phyloP scores from a whole-genome alignment of 2,888 invertebrate genomes.

The Camponotus fellah region DNA sequence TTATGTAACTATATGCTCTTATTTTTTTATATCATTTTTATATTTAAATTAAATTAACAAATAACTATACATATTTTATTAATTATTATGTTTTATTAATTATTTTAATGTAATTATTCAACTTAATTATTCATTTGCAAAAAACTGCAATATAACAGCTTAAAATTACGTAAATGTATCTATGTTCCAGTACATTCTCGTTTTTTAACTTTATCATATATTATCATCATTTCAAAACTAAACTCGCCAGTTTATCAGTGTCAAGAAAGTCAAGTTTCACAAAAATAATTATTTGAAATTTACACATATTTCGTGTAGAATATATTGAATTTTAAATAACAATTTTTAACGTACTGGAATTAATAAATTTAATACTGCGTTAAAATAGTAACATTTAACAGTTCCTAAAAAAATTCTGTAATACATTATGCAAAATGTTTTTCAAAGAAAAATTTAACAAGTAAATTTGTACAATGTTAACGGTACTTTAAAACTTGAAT shows the following conservation, averaged over 20 bases:
- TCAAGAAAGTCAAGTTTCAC: conserved; percentile 12
- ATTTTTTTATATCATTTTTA: too few relatives aligned
- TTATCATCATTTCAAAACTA: not conserved
- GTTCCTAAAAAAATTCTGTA: not conserved
- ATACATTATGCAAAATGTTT: not conserved
- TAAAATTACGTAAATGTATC: not conserved
- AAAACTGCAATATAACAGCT: conserved; percentile 5
- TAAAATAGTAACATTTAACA: conserved; percentile 2
- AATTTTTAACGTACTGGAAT: not conserved
- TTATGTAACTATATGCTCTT: not conserved
- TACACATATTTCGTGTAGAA: not conserved
- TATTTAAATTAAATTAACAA: too few relatives aligned
- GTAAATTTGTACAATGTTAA: conserved; percentile 1
- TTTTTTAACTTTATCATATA: not conserved
- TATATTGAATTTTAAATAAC: not conserved
- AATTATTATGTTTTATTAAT: too few relatives aligned
- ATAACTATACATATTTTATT: too few relatives aligned
- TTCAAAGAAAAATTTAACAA: not conserved
- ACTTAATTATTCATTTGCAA: not conserved
- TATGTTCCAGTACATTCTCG: not conserved
- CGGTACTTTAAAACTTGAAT: not conserved
- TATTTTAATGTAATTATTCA: not conserved
- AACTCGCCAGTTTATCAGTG: not conserved
- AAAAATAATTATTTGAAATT: not conserved
- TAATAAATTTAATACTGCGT: not conserved